Evolutionary conservation across 53 echinoderm and acorn worm species (phyloP), one percentile per base, ranked within the genome.

Genomic region (Luidia sarsii): DNA sequence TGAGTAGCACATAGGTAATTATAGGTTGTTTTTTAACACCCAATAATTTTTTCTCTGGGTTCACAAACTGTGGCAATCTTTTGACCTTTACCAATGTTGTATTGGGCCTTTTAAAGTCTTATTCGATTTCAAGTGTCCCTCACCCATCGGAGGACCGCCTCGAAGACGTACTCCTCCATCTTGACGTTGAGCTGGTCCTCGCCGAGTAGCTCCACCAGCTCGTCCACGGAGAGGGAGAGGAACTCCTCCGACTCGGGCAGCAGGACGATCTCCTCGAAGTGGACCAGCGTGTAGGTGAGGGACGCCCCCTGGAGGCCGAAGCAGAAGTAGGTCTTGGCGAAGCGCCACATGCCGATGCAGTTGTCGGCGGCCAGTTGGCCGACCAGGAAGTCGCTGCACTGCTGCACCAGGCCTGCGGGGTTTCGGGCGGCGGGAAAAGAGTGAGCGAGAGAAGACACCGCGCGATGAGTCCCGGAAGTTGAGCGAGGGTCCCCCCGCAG

Each of bases 91-190:
- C n/a, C n/a, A n/a, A n/a, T n/a, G n/a, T n/a, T n/a, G n/a, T n/a
- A n/a, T n/a, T n/a, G n/a, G n/a, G n/a, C n/a, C n/a, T n/a, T n/a
- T n/a, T n/a, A n/a, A n/a, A n/a, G n/a, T n/a, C n/a, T n/a, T n/a
- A n/a, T n/a, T n/a, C n/a, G n/a, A n/a, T n/a, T n/a, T n/a, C n/a
- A n/a, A n/a, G n/a, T n/a, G 31, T 29, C 32, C 33, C 27, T 65
- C 19, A 99, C 87, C 99, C 99, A 99, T 50, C 89, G 88, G 2
- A 91, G 62, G 28, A 99, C 88, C 7, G 99, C 86, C 55, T 99
- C 99, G 28, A 99, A 99, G 28, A 94, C 99, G 43, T 89, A 93
- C 56, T 99, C 99, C 83, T 99, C 99, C 94, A 99, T 91, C 71
- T 99, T 99, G 27, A 99, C 99, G 41, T 99, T 99, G 0, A 99